Conservation (phyloP, 1,140 invertebrate species). For the Musca vetustissima region DNA sequence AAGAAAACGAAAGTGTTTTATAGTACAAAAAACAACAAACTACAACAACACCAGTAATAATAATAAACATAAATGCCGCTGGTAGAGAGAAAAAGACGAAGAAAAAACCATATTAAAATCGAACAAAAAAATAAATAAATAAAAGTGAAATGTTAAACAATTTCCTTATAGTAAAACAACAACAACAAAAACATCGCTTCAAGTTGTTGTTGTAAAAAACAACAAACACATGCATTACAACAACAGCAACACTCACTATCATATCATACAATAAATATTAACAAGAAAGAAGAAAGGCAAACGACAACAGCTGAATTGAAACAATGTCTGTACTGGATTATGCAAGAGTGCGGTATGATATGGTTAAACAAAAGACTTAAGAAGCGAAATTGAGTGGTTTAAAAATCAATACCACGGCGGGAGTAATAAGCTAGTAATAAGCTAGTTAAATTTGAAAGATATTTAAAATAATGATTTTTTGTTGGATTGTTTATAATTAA, state of each 20-base stretch:
- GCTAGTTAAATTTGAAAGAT: neutral
- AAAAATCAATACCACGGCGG: too few species aligned
- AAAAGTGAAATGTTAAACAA: conserved; percentile 22
- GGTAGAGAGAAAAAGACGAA: neutral
- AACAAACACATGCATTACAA: neutral
- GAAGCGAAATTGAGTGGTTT: neutral
- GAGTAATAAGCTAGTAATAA: too few species aligned
- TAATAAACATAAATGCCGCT: too few species aligned
- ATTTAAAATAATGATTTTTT: neutral
- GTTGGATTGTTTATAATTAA: too few species aligned
- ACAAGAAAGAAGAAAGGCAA: neutral
- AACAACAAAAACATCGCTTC: too few species aligned
- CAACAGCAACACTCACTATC: neutral
- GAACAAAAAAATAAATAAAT: neutral
- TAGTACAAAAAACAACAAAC: too few species aligned
- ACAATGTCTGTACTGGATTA: too few species aligned
- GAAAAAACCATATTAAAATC: neutral
- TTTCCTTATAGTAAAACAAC: conserved; percentile 12
- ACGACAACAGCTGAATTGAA: neutral
- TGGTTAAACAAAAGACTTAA: conserved; percentile 18
- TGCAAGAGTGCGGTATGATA: too few species aligned
- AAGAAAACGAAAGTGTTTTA: conserved; percentile 1
- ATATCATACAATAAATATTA: neutral
- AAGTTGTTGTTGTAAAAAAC: too few species aligned
- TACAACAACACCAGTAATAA: too few species aligned